Conservation (phyloP, 92 coral and sea anemone genomes). For the Meandrina meandrites region DNA sequence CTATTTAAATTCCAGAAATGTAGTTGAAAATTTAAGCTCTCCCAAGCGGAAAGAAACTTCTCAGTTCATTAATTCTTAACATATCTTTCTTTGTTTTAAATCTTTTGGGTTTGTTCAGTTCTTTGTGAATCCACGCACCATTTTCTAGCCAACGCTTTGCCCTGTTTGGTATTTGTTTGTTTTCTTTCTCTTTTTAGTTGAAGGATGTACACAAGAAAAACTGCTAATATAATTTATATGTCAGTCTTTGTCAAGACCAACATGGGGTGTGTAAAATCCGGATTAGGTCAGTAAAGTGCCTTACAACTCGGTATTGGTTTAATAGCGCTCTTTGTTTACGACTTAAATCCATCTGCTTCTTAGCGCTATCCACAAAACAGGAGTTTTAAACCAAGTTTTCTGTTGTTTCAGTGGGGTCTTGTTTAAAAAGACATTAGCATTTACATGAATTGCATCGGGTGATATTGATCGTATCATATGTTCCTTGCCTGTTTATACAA, state of each 20-base stretch:
- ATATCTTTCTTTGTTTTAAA: background rate
- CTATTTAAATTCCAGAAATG: background rate
- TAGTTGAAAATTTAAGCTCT: background rate
- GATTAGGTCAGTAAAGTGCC: background rate
- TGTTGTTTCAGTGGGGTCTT: background rate
- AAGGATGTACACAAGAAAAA: background rate
- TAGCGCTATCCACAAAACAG: background rate
- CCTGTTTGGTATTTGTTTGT: constrained; percentile 17
- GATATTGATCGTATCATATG: constrained; percentile 18
- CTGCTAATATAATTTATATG: background rate
- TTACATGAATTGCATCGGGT: constrained; percentile 5
- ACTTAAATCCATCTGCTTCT: constrained; percentile 35
- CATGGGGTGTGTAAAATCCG: constrained; percentile 8
- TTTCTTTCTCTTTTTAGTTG: background rate
- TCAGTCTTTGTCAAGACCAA: background rate
- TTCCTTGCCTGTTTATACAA: background rate
- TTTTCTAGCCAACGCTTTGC: constrained; percentile 31
- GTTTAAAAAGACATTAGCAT: background rate
- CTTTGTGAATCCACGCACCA: background rate
- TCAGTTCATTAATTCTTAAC: background rate
- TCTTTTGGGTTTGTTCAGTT: background rate
- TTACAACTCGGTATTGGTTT: background rate
- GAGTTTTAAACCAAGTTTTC: background rate
- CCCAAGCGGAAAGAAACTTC: background rate
- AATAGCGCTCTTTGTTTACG: background rate